Base-by-base conservation (phyloP, 2,113 vertebrate species). In the Anoura caudifer region DNA sequence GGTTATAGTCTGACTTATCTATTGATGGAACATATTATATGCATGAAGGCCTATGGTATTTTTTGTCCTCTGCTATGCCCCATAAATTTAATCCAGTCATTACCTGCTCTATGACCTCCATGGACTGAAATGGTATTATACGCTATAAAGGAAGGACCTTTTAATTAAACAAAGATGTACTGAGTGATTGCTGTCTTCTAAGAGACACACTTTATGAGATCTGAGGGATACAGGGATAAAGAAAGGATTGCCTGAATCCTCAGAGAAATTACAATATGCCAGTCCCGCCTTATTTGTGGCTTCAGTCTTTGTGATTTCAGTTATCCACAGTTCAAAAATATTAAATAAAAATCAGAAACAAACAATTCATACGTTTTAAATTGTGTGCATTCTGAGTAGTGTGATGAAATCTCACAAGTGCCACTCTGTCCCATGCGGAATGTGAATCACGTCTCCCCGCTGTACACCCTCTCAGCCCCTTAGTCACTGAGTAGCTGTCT, bases 151-250 rank as follows among this genome's bases (percentile, higher is more conserved):
- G 8, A 61, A 61, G 61, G 61, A 31, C 28, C 45, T 82, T 96
- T 97, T 95, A 94, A 89, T 82, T 95, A 81, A 90, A 90, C 84
- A 95, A 65, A 73, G 41, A 76, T 75, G 70, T 86, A 61, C 56
- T 72, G 43, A 94, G 2, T 33, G 73, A 91, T 52, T 61, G 13
- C 24, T 87, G 1, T 93, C 13, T 56, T 80, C 20, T 87, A 69
- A 94, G 76, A 82, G 50, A 50, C 41, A 13, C 1, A 61, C 5
- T 73, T 36, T 85, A 41, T 10, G 12, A 90, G 45, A 43, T 22
- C 11, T 7, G 20, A 65, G 31, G 5, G 13, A 6, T 33, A 52
- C 10, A 41, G 50, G 31, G 20, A 10, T n/a, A 5, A 75, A 67
- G 14, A 36, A 19, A 67, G 7, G 33, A 22, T 47, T 85, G 28